Evolutionary conservation across 2,797 vertebrate genomes (phyloP), one percentile per base, ranked within the genome.

Genomic region (Brotula barbata): DNA sequence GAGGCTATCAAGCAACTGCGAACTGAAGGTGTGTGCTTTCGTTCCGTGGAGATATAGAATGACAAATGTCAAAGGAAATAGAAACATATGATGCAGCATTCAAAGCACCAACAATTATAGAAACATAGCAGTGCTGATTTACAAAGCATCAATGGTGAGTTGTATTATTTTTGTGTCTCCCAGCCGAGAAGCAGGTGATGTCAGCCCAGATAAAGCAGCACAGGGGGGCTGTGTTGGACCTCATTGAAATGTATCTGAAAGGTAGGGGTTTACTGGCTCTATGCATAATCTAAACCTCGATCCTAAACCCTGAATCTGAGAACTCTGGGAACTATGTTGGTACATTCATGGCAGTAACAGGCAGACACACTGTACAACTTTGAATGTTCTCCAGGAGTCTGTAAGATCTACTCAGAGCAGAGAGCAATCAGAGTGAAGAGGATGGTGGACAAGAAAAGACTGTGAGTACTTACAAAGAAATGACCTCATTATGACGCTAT

Each of bases 351-450:
- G n/a, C n/a, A n/a, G n/a, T n/a, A n/a, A n/a, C n/a, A n/a, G n/a
- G n/a, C n/a, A n/a, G n/a, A 28, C 25, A 28, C 25, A 4, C 4
- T 28, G 25, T 28, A 3, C 7, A 28, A 3, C 3, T 28, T 28
- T 33, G 1, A 19, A 48, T 76, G 65, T 75, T 41, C 70, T 80
- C 81, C 92, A 88, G 96, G 95, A 77, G 96, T 98, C 0, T 99
- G 97, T 79, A 96, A 95, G 72, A 90, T 99, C 59, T 99, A 98
- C 82, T 98, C 96, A 1, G 96, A 99, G 67, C 97, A 99, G 71
- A 94, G 97, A 83, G 97, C 97, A 21, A 94, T 99, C 71, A 82
- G 97, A 68, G 95, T 98, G 34, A 99, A 99, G 71, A 90, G 92
- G 49, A 92, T 96, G 76, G 94, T 99, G 82, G 97, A 99, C 81